Base-by-base conservation (phyloP, 2,113 vertebrate genomes). In the Syngnathus typhle region DNA sequence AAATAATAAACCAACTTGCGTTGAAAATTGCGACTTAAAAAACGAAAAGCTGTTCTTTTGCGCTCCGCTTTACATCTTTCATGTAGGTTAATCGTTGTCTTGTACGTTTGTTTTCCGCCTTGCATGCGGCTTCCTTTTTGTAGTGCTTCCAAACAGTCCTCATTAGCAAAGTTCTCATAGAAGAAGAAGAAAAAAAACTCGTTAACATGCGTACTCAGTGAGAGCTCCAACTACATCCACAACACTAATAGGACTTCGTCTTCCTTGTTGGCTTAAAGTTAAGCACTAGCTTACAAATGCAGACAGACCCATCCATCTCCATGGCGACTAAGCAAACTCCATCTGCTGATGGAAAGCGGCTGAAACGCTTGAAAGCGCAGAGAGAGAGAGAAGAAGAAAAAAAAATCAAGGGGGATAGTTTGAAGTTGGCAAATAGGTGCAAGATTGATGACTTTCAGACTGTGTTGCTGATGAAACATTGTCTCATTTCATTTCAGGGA, bases 1-100 rank as follows among this genome's bases (percentile, higher is more conserved):
- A 54, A 82, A 80, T 83, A 69, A 75, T 65, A 59, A 75, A 67
- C 15, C 18, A 11, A 39, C 54, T 72, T 67, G 62, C 18, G 21
- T 76, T 68, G 41, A 18, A 6, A 15, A 47, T 16, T 64, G 67
- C 73, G 44, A 39, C 12, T 23, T 58, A 36, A 65, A 78, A 78
- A 70, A 66, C 65, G 41, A 74, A 68, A 72, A 11, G 27, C 21
- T 59, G 58, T 27, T 16, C 6, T 32, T 2, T 9, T 21, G n/a
- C 60, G 68, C 49, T n/a, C 15, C 6, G 49, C 2, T 61, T 61
- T n/a, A 43, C 11, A 37, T 10, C 19, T 37, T 63, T 51, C 10
- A 19, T 52, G 47, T 65, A 13, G 36, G 46, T 65, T 51, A 38
- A 52, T 65, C 21, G 27, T 52, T n/a, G 52, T 65, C 36, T 65